A percentile compares a stretch with the other conserved stretches of the same genome.
phyloP scores from a whole-genome alignment of 1,140 invertebrate genomes.

The Helicoverpa zea region DNA sequence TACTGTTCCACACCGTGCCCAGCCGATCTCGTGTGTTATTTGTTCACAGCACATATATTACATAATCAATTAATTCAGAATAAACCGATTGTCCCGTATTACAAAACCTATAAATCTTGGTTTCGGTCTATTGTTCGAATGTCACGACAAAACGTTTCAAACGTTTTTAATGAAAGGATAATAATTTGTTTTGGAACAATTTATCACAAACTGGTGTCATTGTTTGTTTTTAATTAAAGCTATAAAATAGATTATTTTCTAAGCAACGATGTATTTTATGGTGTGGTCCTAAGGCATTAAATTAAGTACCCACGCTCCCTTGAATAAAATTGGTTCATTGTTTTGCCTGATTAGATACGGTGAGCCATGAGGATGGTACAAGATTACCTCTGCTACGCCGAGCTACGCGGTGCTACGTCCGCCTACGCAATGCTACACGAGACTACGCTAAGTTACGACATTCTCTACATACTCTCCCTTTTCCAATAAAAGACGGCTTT shows the following conservation, averaged over 20 bases:
- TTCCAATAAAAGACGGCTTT: constrained; percentile 2
- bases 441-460: not conserved
- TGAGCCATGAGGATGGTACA: not conserved
- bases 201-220: too few species aligned
- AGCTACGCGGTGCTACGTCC: not conserved
- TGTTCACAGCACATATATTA: not conserved
- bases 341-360: too few species aligned
- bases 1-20: not conserved
- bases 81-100: not conserved
- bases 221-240: too few species aligned
- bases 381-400: not conserved
- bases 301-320: too few species aligned
- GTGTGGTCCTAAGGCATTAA: too few species aligned
- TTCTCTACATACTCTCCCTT: constrained; percentile 1
- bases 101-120: not conserved
- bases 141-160: too few species aligned
- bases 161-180: too few species aligned
- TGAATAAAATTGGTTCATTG: too few species aligned
- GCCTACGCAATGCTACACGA: not conserved
- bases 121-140: too few species aligned
- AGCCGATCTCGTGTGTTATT: not conserved
- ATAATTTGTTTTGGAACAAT: too few species aligned
- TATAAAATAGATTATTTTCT: too few species aligned
- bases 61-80: constrained; percentile 2
- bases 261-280: too few species aligned